A percentile compares a stretch with the other conserved stretches of the same genome.
Conservation (phyloP, 2,888 invertebrate species). For the Aethes cnicana region DNA sequence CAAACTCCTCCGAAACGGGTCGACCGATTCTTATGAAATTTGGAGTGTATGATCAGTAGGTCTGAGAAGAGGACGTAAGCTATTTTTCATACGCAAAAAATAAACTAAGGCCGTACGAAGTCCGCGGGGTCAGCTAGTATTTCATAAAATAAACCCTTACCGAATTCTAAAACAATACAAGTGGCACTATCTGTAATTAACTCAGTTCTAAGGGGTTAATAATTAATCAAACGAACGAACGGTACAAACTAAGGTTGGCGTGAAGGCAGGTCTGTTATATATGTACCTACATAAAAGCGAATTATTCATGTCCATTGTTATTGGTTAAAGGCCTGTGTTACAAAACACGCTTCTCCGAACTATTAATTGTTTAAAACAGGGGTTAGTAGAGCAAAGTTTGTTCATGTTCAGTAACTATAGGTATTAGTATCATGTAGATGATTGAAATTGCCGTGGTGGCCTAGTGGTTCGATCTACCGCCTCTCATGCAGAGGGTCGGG, state of each 20-base stretch:
- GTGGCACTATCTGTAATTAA: slow-evolving; percentile 19
- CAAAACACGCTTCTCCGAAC: slow-evolving; percentile 4
- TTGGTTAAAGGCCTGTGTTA: slow-evolving; percentile 1
- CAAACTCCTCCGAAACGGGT: no score
- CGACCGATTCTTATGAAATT: no score
- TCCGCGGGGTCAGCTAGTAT: no score
- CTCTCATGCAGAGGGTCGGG: no score
- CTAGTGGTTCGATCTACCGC: no score
- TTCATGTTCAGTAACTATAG: slow-evolving; percentile 2
- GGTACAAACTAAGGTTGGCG: slow-evolving; percentile 17
- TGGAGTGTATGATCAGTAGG: no score
- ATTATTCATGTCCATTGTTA: slow-evolving; percentile 25
- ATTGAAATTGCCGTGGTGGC: no score
- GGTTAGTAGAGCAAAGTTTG: not conserved
- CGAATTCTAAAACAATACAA: not conserved
- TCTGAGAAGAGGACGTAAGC: no score
- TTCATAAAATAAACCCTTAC: no score
- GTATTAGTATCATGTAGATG: no score
- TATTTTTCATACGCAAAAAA: no score
- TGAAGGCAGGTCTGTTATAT: slow-evolving; percentile 19
- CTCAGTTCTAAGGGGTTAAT: slow-evolving; percentile 9
- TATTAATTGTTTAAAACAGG: slow-evolving; percentile 20
- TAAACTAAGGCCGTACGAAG: no score
- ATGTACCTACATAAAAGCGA: slow-evolving; percentile 26
- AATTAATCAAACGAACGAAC: slow-evolving; percentile 28